Base-by-base conservation (phyloP, 2,113 vertebrate species). In the Hiodon alosoides region DNA sequence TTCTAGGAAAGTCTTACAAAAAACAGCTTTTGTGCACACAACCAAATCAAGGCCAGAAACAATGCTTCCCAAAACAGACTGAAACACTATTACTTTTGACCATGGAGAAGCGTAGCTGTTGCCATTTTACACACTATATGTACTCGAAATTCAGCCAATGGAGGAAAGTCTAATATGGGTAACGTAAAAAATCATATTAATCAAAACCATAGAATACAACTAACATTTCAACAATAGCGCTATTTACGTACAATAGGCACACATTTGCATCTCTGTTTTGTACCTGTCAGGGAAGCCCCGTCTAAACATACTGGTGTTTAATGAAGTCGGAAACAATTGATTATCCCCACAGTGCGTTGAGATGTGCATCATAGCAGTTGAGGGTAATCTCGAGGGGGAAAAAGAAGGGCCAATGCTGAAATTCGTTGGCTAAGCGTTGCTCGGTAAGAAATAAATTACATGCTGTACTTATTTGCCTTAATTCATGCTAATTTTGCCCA, bases 311-410 rank as follows among this genome's bases (percentile, higher is more conserved):
- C 96, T 96, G 96, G 94, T 95, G 95, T 93, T 96, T 99, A 99
- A 99, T 98, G 96, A 99, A 98, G 93, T 98, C 97, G 96, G 95
- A 98, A 98, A 99, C 67, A 98, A 98, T 95, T 94, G 95, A 96
- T 98, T 98, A 98, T 96, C 95, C 95, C 95, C 95, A 94, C 94
- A 98, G 95, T 98, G 98, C 98, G 98, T 99, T 98, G 98, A 97
- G 95, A 96, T 98, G 98, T 96, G 94, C 97, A 98, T 98, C 97
- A 99, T 97, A 94, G 93, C 95, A 96, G 96, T 98, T 99, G 97
- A 98, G 31, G 95, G 95, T 93, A 95, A 96, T 99, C 97, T 98
- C 94, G 92, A 90, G 97, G 96, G 97, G 31, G 31, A 31, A 31
- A 99, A 96, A 97, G 96, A 87, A 87, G 91, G 94, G 90, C 89